phyloP scores from a whole-genome alignment of 2,888 invertebrate species.

The Agrilus mali region DNA sequence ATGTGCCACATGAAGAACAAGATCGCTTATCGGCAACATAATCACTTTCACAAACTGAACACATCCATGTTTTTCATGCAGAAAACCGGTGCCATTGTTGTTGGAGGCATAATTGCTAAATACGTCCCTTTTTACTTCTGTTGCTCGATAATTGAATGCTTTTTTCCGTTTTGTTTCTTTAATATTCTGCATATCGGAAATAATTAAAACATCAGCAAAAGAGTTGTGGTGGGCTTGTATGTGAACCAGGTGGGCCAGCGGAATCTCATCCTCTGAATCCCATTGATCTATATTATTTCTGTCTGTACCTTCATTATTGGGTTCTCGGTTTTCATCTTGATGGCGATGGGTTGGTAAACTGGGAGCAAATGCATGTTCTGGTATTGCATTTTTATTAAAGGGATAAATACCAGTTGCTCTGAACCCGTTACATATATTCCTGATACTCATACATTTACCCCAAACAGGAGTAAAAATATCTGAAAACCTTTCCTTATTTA shows the following conservation, averaged over 20 bases:
- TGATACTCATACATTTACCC: conserved; percentile 5
- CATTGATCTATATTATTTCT: too few species aligned
- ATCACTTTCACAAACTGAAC: too few species aligned
- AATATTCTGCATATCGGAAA: neutral
- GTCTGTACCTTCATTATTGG: too few species aligned
- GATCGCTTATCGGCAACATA: too few species aligned
- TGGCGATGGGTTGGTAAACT: neutral
- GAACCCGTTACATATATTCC: conserved; percentile 16
- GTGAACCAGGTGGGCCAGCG: neutral
- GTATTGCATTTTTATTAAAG: conserved; percentile 8
- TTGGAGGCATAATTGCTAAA: too few species aligned
- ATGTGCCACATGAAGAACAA: too few species aligned
- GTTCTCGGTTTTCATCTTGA: too few species aligned
- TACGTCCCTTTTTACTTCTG: too few species aligned
- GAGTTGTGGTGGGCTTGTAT: neutral
- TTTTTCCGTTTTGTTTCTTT: neutral
- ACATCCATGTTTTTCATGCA: too few species aligned
- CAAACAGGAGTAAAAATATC: conserved; percentile 15
- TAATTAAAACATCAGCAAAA: neutral
- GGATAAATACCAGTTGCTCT: conserved; percentile 13
- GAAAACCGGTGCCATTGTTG: too few species aligned
- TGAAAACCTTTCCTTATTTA: conserved; percentile 17
- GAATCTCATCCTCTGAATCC: too few species aligned
- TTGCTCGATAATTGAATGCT: too few species aligned
- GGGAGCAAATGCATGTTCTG: conserved; percentile 16